Conservation (phyloP, 2,797 vertebrate genomes). For the Galago senegalensis region DNA sequence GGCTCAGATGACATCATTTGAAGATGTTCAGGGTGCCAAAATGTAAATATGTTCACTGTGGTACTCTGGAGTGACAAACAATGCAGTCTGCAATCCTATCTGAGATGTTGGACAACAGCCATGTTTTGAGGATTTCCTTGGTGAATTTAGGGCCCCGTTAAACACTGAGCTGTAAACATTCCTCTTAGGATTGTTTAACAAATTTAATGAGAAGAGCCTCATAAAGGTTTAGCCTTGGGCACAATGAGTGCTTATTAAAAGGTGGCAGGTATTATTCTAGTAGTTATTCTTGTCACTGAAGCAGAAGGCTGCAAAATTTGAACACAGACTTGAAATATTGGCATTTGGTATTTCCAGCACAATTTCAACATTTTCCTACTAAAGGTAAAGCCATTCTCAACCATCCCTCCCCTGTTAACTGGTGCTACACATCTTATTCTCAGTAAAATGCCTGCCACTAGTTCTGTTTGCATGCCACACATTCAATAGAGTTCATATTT, state of each 20-base stretch:
- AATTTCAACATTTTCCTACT: background rate
- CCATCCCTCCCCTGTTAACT: background rate
- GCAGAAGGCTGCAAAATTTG: constrained; percentile 29
- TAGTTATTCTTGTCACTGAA: constrained; percentile 49
- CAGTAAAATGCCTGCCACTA: background rate
- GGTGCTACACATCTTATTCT: background rate
- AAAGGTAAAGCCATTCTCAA: background rate
- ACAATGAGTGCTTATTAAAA: constrained; percentile 41
- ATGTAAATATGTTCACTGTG: background rate
- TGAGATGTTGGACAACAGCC: background rate
- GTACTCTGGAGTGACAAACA: background rate
- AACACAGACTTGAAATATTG: constrained; percentile 39
- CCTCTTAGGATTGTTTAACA: constrained; percentile 50
- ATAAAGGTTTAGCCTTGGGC: constrained; percentile 53
- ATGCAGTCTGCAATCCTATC: background rate
- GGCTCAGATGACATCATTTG: constrained; percentile 5
- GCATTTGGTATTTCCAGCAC: constrained; percentile 44
- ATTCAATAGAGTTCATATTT: background rate
- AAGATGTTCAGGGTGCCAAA: background rate
- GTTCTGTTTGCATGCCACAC: background rate
- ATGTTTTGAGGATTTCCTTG: constrained; percentile 27
- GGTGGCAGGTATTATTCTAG: constrained; percentile 9
- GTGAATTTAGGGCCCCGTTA: background rate
- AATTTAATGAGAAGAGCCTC: constrained; percentile 73
- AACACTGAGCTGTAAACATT: constrained; percentile 45